Evolutionary conservation across 1,140 invertebrate species (phyloP), one percentile per base, ranked within the genome.

Genomic region (Nylanderia fulva): DNA sequence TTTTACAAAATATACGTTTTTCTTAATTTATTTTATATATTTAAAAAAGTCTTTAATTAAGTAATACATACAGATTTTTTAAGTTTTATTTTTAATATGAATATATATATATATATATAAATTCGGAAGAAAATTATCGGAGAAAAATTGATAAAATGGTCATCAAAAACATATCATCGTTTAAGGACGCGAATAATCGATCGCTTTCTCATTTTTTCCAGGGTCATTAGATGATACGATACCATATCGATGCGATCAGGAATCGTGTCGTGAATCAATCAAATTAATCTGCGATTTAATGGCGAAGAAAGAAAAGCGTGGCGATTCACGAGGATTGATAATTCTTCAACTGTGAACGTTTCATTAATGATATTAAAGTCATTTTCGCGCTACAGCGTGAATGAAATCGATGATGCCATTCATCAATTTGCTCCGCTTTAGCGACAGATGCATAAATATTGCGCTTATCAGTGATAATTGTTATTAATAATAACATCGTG

Each of bases 301-400:
- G 29, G 13, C 18, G 36, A 56, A 11, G n/a, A n/a, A 36, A 72
- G 36, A 68, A 58, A 60, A 82, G n/a, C 36, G 48, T 33, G 76
- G 13, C 21, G 11, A 42, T 42, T 54, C 21, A 15, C 36, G n/a
- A 36, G 21, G 33, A 54, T 33, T 18, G 7, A 0, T 54, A 33
- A 15, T 45, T 29, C 36, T 68, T 8, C 52, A 21, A 5, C 2
- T 5, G 61, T 79, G 9, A 33, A 48, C 21, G 15, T 68, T 79
- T 56, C 56, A 56, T 79, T 61, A 79, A 79, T 79, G 76, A 72
- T 71, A 45, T 71, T 82, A 24, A 82, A 71, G 24, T 21, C 36
- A 3, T 7, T 71, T 72, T 82, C 36, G 13, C 5, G 6, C 8
- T 7, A 27, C 11, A 15, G 33, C n/a, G 36, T 82, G 36, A 82